Base-by-base conservation (phyloP, 2,113 vertebrate species). In the Clarias magur region DNA sequence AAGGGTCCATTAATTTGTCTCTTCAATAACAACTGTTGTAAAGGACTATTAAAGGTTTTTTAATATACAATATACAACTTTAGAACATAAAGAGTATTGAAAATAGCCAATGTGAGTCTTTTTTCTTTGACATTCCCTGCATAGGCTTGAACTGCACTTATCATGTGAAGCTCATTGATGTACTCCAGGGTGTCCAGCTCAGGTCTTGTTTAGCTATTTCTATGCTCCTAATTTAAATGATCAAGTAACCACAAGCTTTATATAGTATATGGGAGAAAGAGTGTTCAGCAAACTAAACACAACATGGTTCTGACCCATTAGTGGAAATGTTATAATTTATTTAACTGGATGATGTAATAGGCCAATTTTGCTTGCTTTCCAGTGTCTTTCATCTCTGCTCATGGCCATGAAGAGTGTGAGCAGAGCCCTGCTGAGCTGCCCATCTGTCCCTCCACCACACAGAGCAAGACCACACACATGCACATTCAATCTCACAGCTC, bases 361-460 rank as follows among this genome's bases (percentile, higher is more conserved):
- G 21, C 59, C 34, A 16, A 7, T 59, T 59, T 8, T 78, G 67
- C 34, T 53, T 83, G 30, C 60, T 85, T 80, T 57, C 21, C 62
- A 90, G 89, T 83, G 53, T 83, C 79, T 17, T 27, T 85, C 67
- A 78, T 88, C 12, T 21, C 88, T 82, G 53, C 65, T 73, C 70
- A 56, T 75, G 83, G 63, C 16, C n/a, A 86, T 38, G 89, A 88
- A 21, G 87, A 83, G 27, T 89, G 78, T 27, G 85, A 87, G 48
- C 79, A 79, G 68, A 89, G 73, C 86, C 62, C 84, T 54, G 88
- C 88, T 59, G 89, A 87, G 21, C 67, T 65, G 34, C 67, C 85
- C 48, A 30, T 84, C 84, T 68, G 57, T 48, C 30, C 63, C n/a
- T 82, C 83, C 25, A 79, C 27, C 60, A 8, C 73, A 53, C 72